phyloP scores from a whole-genome alignment of 2,113 vertebrate species.

The Chionomys nivalis region DNA sequence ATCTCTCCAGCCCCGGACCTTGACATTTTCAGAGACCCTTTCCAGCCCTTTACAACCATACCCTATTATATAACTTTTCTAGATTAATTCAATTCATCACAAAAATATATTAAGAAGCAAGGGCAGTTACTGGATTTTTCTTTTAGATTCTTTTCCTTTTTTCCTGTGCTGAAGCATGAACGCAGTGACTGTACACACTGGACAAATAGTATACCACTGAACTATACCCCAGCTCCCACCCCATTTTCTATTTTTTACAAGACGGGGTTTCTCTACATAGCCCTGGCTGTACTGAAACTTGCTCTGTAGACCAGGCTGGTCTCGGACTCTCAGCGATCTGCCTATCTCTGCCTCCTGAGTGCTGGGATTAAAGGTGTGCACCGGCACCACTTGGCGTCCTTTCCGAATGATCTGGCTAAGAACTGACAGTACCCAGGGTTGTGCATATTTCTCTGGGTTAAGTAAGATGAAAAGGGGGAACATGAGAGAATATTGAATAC shows the following conservation, averaged over 20 bases:
- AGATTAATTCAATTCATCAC: slow-evolving; percentile 36
- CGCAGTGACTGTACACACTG: not conserved
- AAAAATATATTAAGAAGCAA: not conserved
- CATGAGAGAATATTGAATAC: not conserved
- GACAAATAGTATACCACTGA: not conserved
- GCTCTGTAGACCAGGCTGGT: not conserved
- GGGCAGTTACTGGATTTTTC: not conserved
- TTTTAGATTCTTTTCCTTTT: not conserved
- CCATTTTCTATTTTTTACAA: too few relatives aligned
- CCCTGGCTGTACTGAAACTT: not conserved
- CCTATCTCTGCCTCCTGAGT: not conserved
- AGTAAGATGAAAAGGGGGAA: not conserved
- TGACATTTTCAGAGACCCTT: not conserved
- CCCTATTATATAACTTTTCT: not conserved
- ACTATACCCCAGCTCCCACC: too few relatives aligned
- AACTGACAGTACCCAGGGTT: not conserved
- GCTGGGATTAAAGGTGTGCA: not conserved
- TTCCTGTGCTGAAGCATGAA: not conserved
- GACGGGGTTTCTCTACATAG: not conserved
- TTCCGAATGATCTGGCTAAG: not conserved
- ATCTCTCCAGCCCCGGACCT: too few relatives aligned
- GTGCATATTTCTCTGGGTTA: not conserved
- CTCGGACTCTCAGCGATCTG: not conserved
- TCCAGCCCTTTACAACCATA: not conserved
- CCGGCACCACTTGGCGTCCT: not conserved